Base-by-base conservation (phyloP, 2,797 vertebrate genomes). In the Periparus ater region DNA sequence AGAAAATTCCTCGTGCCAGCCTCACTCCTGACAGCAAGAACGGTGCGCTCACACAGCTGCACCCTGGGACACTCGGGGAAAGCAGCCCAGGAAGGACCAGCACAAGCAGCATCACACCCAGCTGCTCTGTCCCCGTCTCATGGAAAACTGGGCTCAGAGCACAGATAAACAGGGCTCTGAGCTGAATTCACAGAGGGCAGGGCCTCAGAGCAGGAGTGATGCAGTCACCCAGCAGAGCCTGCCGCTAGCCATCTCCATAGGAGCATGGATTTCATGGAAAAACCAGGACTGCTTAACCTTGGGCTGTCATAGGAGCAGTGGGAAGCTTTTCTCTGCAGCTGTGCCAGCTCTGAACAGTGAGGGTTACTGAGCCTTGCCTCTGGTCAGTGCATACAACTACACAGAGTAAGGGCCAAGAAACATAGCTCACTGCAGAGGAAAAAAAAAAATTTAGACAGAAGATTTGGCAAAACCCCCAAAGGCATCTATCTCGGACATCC, bases 31-130 rank as follows among this genome's bases (percentile, higher is more conserved):
- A 57, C 42, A 78, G 58, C 17, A 25, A 30, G 71, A 42, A 27
- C 0, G 0, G 22, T 1, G 3, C 0, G 0, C 44, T 72, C 38
- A 19, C 0, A 2, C 32, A 57, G 70, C 66, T 38, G 10, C 5
- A 10, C 34, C 34, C 53, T 7, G 0, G 44, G 32, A 77, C 48
- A 23, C 48, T 0, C 1, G 20, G 51, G 54, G 63, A 66, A 47
- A 30, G 45, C 50, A 42, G 7, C 47, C 34, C 7, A 2, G 18
- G 23, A 70, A 58, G 63, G 16, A 60, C 15, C 75, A 54, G 32
- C 22, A 3, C 5, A 1, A 63, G 8, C 9, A 10, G 8, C 1
- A 29, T 27, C 45, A 29, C 2, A 22, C n/a, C 34, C 0, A 93
- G 65, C 70, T n/a, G 70, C 65, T 66, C 29, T 5, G 14, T 32